Base-by-base conservation (phyloP, 2,113 vertebrate species). In the Epinephelus cyanopodus region DNA sequence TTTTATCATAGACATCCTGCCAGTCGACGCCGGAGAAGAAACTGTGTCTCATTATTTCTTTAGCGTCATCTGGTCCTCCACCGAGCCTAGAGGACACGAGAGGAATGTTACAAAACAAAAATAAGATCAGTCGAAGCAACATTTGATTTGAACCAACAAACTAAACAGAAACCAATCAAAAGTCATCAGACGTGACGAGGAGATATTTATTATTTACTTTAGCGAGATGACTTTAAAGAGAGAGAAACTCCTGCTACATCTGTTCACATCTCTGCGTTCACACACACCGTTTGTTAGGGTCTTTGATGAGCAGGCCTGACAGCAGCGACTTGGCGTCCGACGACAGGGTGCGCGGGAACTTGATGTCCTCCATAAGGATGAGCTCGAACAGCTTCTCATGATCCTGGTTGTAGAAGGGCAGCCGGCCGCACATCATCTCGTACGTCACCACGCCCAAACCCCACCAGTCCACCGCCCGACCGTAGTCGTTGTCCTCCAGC, bases 361-460 rank as follows among this genome's bases (percentile, higher is more conserved):
- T 99, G 94, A 99, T 99, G 89, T 99, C 98, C 90, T 99, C 98
- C 98, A 99, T 99, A 76, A 99, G 95, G 91, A 99, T 99, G 76
- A 99, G 95, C 92, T 99, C 98, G 88, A 99, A 99, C 33, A 99
- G 96, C 87, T 99, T 99, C 95, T 99, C 98, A 25, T 99, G 98
- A 93, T 99, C 98, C 93, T 99, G 98, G 94, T 99, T 99, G 95
- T 99, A 99, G 95, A 99, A 99, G 0, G 98, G 98, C 78, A 99
- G 90, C 62, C 98, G 95, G 69, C 98, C 98, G 56, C 98, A 99
- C 98, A 99, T 99, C 98, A 99, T 99, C 90, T 99, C 98, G 73
- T 99, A 99, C 94, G 97, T 99, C 89, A 99, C 98, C 80, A 99
- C 98, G 14, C 98, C 98, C 58, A 99, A 93, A 81, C 98, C 98